Percentiles rank a stretch among this genome's conserved stretches.
These are phyloP conservation scores for Hipparchia sbordonii DNA, from an alignment of 2,888 invertebrate species.

Conservation along the genomic window DNA sequence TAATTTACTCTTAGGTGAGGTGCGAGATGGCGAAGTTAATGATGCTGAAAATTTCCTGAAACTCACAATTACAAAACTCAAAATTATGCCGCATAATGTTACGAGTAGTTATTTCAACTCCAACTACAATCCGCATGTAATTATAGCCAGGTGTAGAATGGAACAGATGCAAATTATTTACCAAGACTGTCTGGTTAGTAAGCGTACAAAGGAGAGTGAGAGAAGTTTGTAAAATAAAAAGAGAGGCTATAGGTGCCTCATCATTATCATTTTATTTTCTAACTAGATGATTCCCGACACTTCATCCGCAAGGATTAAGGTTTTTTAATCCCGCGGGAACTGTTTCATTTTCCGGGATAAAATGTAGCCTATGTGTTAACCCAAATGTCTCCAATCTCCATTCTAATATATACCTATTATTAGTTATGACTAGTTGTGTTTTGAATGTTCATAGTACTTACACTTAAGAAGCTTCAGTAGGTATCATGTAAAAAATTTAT, in stretches of 20 bases:
- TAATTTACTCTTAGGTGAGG: slow-evolving; percentile 10
- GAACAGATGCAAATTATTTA: slow-evolving; percentile 44
- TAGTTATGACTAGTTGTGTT: too few relatives aligned
- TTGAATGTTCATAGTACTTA: too few relatives aligned
- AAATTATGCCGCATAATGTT: slow-evolving; percentile 64
- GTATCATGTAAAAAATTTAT: too few relatives aligned
- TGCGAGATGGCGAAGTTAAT: slow-evolving; percentile 52
- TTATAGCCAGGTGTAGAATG: slow-evolving; percentile 37
- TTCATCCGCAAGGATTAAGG: too few relatives aligned
- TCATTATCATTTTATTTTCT: too few relatives aligned
- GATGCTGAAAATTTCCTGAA: slow-evolving; percentile 65
- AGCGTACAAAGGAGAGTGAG: not conserved
- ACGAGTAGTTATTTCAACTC: slow-evolving; percentile 44
- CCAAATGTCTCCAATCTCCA: too few relatives aligned
- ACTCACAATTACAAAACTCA: slow-evolving; percentile 50
- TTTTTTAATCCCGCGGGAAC: too few relatives aligned
- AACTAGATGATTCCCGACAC: too few relatives aligned
- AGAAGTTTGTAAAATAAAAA: not conserved
- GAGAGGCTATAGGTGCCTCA: not conserved
- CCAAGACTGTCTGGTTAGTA: not conserved
- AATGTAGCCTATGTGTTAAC: too few relatives aligned
- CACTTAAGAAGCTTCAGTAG: too few relatives aligned
- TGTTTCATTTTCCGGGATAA: too few relatives aligned
- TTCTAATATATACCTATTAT: too few relatives aligned
- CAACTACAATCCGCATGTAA: slow-evolving; percentile 36